These are phyloP conservation scores for Ovis canadensis DNA, from an alignment of 2,113 vertebrate genomes.

Conservation along the genomic window DNA sequence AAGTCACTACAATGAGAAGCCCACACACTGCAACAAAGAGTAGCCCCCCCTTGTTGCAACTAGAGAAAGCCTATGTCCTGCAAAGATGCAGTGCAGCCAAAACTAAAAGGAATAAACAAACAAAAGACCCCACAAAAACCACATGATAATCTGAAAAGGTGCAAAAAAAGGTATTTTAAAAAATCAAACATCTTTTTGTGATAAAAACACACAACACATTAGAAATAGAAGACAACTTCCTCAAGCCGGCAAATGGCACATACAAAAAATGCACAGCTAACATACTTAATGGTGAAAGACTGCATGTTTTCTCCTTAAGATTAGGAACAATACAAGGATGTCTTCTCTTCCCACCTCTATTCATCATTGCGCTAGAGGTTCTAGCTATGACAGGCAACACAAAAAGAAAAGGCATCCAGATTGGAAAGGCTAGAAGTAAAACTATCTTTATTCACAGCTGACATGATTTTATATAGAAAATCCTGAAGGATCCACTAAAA, in stretches of 20 bases:
- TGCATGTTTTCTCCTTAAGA: not conserved
- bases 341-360: not conserved
- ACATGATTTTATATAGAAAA: not conserved
- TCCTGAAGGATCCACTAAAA: not conserved
- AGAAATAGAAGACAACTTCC: not conserved
- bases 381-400: not conserved
- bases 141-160: not conserved
- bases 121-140: not conserved
- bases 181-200: not conserved
- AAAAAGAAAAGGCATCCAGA: not conserved
- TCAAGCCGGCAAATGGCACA: not conserved
- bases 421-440: not conserved
- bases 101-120: not conserved
- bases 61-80: not conserved
- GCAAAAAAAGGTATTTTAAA: not conserved
- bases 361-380: not conserved
- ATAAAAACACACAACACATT: not conserved
- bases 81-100: not conserved
- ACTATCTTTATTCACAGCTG: not conserved
- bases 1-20: not conserved
- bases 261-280: not conserved
- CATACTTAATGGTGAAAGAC: not conserved
- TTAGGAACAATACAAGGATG: not conserved
- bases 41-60: not conserved
- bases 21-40: not conserved